phyloP scores from a whole-genome alignment of 92 coral and sea anemone species.

The Pocillopora grandis region DNA sequence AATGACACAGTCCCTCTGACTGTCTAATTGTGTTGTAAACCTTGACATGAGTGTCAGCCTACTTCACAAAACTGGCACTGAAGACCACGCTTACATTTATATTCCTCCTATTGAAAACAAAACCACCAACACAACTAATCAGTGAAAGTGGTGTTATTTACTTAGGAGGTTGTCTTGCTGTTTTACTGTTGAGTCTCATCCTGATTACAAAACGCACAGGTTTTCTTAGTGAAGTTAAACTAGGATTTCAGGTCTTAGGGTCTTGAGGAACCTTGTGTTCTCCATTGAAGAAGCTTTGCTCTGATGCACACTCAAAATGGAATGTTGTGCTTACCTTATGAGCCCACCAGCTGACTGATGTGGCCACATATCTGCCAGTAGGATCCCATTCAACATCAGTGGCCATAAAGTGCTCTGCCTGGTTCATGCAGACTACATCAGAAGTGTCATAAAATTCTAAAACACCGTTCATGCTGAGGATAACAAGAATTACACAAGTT shows the following conservation, averaged over 20 bases:
- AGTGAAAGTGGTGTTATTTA: not conserved
- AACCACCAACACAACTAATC: conserved; percentile 7
- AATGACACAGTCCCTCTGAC: not conserved
- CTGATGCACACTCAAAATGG: not conserved
- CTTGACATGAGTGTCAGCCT: conserved; percentile 16
- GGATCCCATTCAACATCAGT: conserved; percentile 99
- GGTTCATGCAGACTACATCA: conserved; percentile 90
- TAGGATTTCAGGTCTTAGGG: too few species aligned
- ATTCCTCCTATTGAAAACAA: not conserved
- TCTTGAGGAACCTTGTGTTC: too few species aligned
- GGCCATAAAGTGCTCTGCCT: conserved; percentile 97
- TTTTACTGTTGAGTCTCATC: too few species aligned
- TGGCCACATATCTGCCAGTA: conserved; percentile 92
- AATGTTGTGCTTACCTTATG: conserved; percentile 66
- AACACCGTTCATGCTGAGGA: conserved; percentile 92
- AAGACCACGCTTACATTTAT: conserved; percentile 31
- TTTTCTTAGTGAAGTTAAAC: too few species aligned
- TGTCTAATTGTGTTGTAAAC: conserved; percentile 11
- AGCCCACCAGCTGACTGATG: conserved; percentile 99
- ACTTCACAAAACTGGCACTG: conserved; percentile 7
- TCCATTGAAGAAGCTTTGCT: too few species aligned
- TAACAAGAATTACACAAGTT: not conserved
- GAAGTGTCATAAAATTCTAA: conserved; percentile 93
- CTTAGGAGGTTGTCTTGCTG: too few species aligned
- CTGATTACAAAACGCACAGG: too few species aligned